Evolutionary conservation across 1,140 invertebrate genomes (phyloP).

Genomic region (Magallana ariakensis): DNA sequence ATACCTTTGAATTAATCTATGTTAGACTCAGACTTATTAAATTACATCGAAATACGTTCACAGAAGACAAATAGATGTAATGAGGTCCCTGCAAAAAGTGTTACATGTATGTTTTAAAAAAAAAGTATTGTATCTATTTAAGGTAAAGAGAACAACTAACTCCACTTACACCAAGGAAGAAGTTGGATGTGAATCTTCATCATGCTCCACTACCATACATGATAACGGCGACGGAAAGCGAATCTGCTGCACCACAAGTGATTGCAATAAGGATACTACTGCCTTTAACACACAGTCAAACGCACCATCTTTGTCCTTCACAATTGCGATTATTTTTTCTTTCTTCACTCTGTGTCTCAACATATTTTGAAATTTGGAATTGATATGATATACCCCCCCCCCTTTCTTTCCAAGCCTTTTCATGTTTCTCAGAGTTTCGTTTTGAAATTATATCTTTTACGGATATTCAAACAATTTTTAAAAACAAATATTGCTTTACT

Average conservation of each 20-base stretch:
- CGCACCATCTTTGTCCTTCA: not conserved
- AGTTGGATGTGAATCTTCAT: not conserved
- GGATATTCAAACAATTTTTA: too few species aligned
- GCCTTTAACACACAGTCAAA: not conserved
- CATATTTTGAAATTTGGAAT: not conserved
- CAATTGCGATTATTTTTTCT: not conserved
- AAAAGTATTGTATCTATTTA: too few species aligned
- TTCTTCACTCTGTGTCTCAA: not conserved
- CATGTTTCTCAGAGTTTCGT: not conserved
- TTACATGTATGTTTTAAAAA: too few species aligned
- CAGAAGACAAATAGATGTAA: too few species aligned
- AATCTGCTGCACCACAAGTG: not conserved
- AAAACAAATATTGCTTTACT: too few species aligned
- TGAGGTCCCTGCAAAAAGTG: too few species aligned
- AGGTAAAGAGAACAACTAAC: not conserved
- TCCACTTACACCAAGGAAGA: conserved; percentile 3
- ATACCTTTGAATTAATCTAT: too few species aligned
- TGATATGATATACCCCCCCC: not conserved
- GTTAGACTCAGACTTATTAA: too few species aligned
- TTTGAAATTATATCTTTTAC: too few species aligned
- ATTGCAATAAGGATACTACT: not conserved
- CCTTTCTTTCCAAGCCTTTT: not conserved
- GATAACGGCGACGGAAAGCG: not conserved
- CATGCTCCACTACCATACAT: not conserved
- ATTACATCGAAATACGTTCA: too few species aligned